Evolutionary conservation across 1,140 invertebrate genomes (phyloP), one percentile per base, ranked within the genome.

Genomic region (Conus betulinus): DNA sequence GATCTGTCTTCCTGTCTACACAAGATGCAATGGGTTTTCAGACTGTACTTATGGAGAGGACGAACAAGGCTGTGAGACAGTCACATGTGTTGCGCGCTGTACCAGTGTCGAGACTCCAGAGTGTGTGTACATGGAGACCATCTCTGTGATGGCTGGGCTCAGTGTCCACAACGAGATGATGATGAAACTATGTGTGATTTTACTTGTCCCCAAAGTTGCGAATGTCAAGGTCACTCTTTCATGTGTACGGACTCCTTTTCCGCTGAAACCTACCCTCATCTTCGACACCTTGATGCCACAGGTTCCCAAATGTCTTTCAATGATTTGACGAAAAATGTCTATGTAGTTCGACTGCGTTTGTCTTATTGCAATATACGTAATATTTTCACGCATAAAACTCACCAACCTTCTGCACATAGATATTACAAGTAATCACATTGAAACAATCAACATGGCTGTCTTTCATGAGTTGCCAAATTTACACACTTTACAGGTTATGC

Each of bases 341-440:
- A 17, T 27, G 25, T 78, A 5, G 39, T 78, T 78, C 27, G 39
- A 13, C n/a, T 78, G 5, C 7, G n/a, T 39, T 25, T 78, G 25
- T 27, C 76, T 1, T 10, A 39, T 17, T 13, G 17, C 17, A 7
- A 52, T 0, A 51, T 78, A 27, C 74, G 81, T 52, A 74, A 63
- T 13, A 10, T 81, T 11, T 11, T 86, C 74, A 53, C 20, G 79
- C 57, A 13, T 86, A 3, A 81, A 84, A 1, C 39, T 78, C 17
- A 11, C 7, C 5, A 78, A 82, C 67, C 25, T 84, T 20, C 27
- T 11, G 5, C 0, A n/a, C n/a, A 23, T 90, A 13, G 84, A 90
- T 81, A 52, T 90, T n/a, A 84, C 83, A 13, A 13, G 86, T 57
- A 90, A 88, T 52, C 20, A 83, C 23, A 57, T 90, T n/a, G 23